A percentile compares a stretch with the other conserved stretches of the same genome.
Conservation (phyloP, 2,888 invertebrate species). For the Craniophora ligustri region DNA sequence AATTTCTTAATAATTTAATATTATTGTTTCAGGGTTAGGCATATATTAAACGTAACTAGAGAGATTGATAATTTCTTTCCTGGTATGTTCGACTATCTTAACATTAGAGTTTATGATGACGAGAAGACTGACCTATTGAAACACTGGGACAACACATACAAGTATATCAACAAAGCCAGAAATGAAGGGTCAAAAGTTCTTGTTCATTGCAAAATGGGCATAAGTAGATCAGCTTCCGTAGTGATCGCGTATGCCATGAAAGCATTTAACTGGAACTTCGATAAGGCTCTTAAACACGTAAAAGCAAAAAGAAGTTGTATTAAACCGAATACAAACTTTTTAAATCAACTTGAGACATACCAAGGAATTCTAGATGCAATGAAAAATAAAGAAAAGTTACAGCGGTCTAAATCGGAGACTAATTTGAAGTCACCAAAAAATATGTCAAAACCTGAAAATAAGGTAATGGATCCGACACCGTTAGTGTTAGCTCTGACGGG, state of each 20-base stretch:
- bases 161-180: slow-evolving; percentile 97
- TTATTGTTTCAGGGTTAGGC: slow-evolving; percentile 93
- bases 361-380: slow-evolving; percentile 98
- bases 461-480: slow-evolving; percentile 89
- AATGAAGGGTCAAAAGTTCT: slow-evolving; percentile 97
- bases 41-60: slow-evolving; percentile 98
- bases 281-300: slow-evolving; percentile 96
- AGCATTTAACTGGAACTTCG: slow-evolving; percentile 97
- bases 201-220: slow-evolving; percentile 99
- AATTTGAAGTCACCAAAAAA: slow-evolving; percentile 93
- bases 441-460: slow-evolving; percentile 87
- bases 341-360: slow-evolving; percentile 98
- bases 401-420: slow-evolving; percentile 97
- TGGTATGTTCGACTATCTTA: slow-evolving; percentile 98
- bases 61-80: slow-evolving; percentile 99
- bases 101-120: slow-evolving; percentile 98
- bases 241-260: slow-evolving; percentile 99
- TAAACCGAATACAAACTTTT: slow-evolving; percentile 98
- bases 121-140: slow-evolving; percentile 98
- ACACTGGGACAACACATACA: slow-evolving; percentile 99
- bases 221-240: slow-evolving; percentile 98
- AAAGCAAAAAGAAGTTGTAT: slow-evolving; percentile 97
- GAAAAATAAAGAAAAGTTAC: slow-evolving; percentile 97
- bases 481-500: slow-evolving; percentile 88
- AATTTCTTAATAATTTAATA: not conserved